Conservation (phyloP, 1,140 invertebrate genomes). For the Gonatopus flavifemur region DNA sequence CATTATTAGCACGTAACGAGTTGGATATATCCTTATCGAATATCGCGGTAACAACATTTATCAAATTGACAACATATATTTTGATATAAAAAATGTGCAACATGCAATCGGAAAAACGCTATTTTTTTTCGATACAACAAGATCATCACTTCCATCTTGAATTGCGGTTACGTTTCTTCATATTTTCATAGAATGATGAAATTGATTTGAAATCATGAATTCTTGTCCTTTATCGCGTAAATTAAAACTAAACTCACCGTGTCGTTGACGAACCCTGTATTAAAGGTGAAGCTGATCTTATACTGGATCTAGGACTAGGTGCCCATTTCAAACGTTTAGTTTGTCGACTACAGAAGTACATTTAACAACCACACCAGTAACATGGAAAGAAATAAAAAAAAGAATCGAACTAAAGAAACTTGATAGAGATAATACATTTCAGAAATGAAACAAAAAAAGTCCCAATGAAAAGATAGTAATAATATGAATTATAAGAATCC, state of each 20-base stretch:
- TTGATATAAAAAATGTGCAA: too few species aligned
- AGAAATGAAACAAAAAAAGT: background rate
- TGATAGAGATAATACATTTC: background rate
- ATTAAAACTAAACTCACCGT: constrained; percentile 35
- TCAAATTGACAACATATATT: too few species aligned
- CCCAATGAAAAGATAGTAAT: too few species aligned
- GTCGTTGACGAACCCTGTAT: constrained; percentile 12
- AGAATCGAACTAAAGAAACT: background rate
- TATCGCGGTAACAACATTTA: too few species aligned
- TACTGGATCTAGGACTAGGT: constrained; percentile 33
- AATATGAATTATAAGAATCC: too few species aligned
- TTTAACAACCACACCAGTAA: constrained; percentile 25
- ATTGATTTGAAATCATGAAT: background rate
- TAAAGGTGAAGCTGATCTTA: constrained; percentile 29
- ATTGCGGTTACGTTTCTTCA: too few species aligned
- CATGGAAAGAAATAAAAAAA: constrained; percentile 16
- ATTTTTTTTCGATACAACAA: background rate
- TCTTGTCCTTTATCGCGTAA: too few species aligned
- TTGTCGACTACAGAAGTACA: constrained; percentile 41
- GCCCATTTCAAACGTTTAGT: constrained; percentile 36
- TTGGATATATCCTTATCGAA: too few species aligned
- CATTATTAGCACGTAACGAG: too few species aligned
- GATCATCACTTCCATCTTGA: too few species aligned
- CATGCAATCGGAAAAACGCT: too few species aligned
- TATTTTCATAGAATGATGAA: too few species aligned